Conservation (phyloP, 2,113 vertebrate genomes). For the Lepisosteus oculatus region DNA sequence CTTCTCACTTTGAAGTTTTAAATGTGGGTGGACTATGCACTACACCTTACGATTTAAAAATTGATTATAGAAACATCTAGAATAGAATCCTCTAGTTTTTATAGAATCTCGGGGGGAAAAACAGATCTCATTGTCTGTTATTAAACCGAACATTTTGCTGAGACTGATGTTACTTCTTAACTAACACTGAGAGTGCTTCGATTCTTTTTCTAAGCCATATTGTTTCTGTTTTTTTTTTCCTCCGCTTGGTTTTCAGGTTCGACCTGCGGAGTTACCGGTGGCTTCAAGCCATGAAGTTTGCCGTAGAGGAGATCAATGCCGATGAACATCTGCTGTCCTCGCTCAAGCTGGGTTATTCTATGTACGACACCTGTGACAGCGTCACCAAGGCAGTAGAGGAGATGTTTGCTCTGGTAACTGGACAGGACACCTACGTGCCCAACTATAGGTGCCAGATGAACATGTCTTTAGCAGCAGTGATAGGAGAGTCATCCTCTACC, state of each 20-base stretch:
- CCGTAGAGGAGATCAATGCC: slow-evolving; percentile 13
- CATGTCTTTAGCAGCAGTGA: slow-evolving; percentile 11
- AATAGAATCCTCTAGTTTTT: too few relatives aligned
- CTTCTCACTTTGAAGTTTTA: too few relatives aligned
- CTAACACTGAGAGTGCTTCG: too few relatives aligned
- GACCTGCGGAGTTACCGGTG: not conserved
- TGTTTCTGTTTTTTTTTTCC: not conserved
- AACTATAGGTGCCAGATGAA: slow-evolving; percentile 18
- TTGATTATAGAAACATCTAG: too few relatives aligned
- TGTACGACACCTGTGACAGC: slow-evolving; percentile 18
- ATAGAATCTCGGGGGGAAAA: too few relatives aligned
- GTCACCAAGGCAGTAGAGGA: slow-evolving; percentile 4
- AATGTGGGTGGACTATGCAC: too few relatives aligned
- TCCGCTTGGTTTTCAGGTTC: not conserved
- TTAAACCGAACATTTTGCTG: too few relatives aligned
- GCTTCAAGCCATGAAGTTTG: not conserved
- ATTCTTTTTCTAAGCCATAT: too few relatives aligned
- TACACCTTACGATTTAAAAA: too few relatives aligned
- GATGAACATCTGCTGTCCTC: not conserved
- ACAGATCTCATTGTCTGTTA: too few relatives aligned
- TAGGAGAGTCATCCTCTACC: slow-evolving; percentile 14
- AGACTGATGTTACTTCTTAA: too few relatives aligned
- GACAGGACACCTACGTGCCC: slow-evolving; percentile 7
- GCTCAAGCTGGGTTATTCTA: slow-evolving; percentile 16
- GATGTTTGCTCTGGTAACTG: slow-evolving; percentile 11